phyloP scores from a whole-genome alignment of 2,888 invertebrate species.

The Phengaris alcon region DNA sequence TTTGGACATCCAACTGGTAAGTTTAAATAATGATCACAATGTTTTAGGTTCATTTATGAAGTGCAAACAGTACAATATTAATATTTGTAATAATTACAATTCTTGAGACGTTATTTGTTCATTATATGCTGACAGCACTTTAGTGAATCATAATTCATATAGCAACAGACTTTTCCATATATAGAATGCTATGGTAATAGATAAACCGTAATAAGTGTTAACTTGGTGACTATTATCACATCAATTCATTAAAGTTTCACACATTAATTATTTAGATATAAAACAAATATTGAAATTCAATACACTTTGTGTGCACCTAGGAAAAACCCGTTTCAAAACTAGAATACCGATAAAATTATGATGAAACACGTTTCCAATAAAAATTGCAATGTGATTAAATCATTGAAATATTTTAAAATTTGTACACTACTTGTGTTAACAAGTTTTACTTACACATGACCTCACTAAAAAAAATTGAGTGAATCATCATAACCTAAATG shows the following conservation, averaged over 20 bases:
- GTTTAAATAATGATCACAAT: no score
- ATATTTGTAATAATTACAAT: no score
- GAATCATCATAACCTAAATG: constrained; percentile 43
- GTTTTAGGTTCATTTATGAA: no score
- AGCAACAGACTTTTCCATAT: background rate
- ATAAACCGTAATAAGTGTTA: background rate
- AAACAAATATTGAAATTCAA: background rate
- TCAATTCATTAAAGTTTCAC: background rate
- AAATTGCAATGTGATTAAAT: constrained; percentile 2
- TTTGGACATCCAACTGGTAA: no score
- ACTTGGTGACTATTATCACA: background rate
- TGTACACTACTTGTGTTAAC: constrained; percentile 15
- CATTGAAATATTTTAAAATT: background rate
- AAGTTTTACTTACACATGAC: constrained; percentile 42
- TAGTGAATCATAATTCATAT: no score
- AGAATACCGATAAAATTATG: background rate
- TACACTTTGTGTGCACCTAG: background rate
- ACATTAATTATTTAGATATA: background rate
- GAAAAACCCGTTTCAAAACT: background rate
- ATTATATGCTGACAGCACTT: no score
- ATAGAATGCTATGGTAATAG: background rate
- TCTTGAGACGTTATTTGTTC: no score
- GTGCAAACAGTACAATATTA: no score
- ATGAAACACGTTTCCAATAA: constrained; percentile 1
- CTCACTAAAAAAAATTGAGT: constrained; percentile 39